Evolutionary conservation across 2,797 vertebrate genomes (phyloP).

Genomic region (Otolemur crassicaudatus): DNA sequence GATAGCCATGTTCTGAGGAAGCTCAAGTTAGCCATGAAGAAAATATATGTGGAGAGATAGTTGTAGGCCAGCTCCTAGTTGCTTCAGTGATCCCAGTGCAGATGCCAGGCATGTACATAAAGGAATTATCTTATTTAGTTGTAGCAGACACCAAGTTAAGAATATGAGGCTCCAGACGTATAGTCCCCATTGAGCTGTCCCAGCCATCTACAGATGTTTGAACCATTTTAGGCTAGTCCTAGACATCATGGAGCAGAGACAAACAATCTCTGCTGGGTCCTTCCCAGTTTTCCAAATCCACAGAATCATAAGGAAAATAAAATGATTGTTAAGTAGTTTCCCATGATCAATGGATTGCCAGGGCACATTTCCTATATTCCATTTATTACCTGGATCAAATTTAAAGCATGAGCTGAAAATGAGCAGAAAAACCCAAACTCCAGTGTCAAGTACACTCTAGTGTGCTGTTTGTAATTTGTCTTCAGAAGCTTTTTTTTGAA

Average conservation of each 20-base stretch:
- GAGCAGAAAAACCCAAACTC: background rate
- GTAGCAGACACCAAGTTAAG: background rate
- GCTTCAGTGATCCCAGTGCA: background rate
- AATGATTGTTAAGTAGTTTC: background rate
- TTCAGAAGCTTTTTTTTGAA: conserved; percentile 16
- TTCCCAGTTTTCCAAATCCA: background rate
- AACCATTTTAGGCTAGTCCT: background rate
- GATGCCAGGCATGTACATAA: background rate
- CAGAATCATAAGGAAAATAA: background rate
- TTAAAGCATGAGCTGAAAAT: background rate
- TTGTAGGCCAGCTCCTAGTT: background rate
- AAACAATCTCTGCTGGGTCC: background rate
- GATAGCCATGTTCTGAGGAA: background rate
- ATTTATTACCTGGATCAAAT: background rate
- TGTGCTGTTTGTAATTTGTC: conserved; percentile 38
- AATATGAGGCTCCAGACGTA: background rate
- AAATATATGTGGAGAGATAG: background rate
- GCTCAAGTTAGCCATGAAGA: background rate
- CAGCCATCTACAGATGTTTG: background rate
- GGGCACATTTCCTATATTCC: background rate
- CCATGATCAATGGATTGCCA: background rate
- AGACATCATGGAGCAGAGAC: background rate
- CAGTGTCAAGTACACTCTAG: background rate
- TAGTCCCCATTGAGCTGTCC: background rate
- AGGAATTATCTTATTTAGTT: background rate